Conservation (phyloP, 2,888 invertebrate species). For the Elmis aenea region DNA sequence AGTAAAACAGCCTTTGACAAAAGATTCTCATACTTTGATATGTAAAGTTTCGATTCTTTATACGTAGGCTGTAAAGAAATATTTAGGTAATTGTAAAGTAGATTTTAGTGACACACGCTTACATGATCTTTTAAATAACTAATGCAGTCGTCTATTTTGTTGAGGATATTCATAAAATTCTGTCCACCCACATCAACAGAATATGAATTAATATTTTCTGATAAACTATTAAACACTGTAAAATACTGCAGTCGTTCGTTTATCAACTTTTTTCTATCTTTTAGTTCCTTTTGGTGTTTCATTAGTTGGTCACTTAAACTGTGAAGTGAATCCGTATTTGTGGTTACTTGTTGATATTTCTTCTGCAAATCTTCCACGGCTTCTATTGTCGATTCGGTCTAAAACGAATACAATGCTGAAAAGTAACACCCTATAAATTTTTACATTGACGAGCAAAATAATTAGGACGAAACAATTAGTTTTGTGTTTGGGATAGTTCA, state of each 20-base stretch:
- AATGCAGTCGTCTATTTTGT: slow-evolving; percentile 81
- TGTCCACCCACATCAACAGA: slow-evolving; percentile 54
- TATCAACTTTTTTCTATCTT: slow-evolving; percentile 73
- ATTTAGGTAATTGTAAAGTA: no score
- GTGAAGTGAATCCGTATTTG: slow-evolving; percentile 89
- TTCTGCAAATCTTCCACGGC: slow-evolving; percentile 67
- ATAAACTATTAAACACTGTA: slow-evolving; percentile 58
- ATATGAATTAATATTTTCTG: slow-evolving; percentile 33
- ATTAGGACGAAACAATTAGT: no score
- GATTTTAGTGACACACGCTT: slow-evolving; percentile 44
- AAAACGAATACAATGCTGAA: slow-evolving; percentile 8
- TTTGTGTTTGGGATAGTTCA: no score
- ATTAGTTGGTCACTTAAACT: slow-evolving; percentile 87
- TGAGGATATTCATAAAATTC: slow-evolving; percentile 73
- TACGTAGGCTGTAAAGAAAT: slow-evolving; percentile 59
- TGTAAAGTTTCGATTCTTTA: slow-evolving; percentile 79
- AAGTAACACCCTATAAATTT: not conserved
- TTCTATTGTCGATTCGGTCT: slow-evolving; percentile 46
- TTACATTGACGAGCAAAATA: not conserved
- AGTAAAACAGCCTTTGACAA: slow-evolving; percentile 73
- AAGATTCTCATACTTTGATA: slow-evolving; percentile 80
- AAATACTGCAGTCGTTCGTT: slow-evolving; percentile 79
- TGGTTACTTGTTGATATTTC: slow-evolving; percentile 81
- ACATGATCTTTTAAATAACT: slow-evolving; percentile 79
- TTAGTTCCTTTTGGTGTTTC: slow-evolving; percentile 80